These are phyloP conservation scores for Lemur catta DNA, from an alignment of 2,797 vertebrate genomes.

Conservation along the genomic window DNA sequence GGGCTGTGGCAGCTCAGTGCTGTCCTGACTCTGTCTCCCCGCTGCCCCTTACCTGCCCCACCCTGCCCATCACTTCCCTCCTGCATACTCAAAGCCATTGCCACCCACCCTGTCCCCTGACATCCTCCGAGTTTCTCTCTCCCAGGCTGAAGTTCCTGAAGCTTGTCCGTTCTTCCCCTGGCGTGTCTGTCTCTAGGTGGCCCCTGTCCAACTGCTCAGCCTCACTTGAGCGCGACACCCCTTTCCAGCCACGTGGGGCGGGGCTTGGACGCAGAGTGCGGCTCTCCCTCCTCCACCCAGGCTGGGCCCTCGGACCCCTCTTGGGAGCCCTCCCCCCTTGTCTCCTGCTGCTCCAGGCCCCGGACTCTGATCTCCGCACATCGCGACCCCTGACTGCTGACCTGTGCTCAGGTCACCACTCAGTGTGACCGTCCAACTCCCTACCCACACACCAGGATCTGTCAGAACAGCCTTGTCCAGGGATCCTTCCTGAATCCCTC, in stretches of 20 bases:
- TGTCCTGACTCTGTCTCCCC: no score
- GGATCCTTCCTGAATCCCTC: background rate
- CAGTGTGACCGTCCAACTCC: background rate
- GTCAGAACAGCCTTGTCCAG: background rate
- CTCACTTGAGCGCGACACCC: background rate
- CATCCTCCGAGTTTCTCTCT: background rate
- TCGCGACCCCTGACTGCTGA: background rate
- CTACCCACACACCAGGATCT: background rate
- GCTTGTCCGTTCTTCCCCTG: background rate
- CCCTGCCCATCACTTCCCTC: background rate
- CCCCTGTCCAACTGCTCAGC: background rate
- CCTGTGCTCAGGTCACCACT: background rate
- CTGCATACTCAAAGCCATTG: rapidly evolving
- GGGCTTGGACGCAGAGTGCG: background rate
- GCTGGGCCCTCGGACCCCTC: background rate
- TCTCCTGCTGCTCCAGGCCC: background rate
- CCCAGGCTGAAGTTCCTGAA: background rate
- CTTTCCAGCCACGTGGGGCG: background rate
- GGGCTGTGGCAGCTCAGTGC: no score
- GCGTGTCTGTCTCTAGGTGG: background rate
- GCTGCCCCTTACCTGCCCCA: rapidly evolving
- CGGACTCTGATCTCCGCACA: rapidly evolving
- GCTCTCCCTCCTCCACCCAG: rapidly evolving
- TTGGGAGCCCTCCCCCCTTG: no score
- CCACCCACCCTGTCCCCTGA: rapidly evolving